Conservation (phyloP, 2,113 vertebrate genomes). For the Nyctibius bracteatus region DNA sequence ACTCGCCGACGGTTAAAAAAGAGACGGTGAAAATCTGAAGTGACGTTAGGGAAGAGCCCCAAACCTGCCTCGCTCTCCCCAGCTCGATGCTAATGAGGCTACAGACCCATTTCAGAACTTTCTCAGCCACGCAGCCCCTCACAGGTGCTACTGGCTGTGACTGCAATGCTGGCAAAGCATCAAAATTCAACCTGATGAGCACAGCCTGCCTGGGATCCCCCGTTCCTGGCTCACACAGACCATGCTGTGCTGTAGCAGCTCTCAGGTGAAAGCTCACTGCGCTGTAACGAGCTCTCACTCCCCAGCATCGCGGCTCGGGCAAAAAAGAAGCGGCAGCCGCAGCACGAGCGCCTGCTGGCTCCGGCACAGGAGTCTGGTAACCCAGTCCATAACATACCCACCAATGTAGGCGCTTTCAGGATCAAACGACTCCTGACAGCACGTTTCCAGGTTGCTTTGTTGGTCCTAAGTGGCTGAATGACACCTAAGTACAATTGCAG, state of each 20-base stretch:
- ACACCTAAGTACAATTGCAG: rapidly evolving
- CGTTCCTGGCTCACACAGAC: rapidly evolving
- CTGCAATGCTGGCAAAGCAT: rapidly evolving
- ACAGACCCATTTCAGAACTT: not conserved
- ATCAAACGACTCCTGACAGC: not conserved
- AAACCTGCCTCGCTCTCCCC: not conserved
- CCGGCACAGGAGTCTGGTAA: not conserved
- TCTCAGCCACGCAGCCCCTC: rapidly evolving
- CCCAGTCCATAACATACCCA: rapidly evolving
- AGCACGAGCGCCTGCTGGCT: rapidly evolving
- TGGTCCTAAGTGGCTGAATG: not conserved
- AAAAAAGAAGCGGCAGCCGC: rapidly evolving
- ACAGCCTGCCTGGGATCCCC: not conserved
- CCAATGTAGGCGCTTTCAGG: rapidly evolving
- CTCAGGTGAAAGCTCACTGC: rapidly evolving
- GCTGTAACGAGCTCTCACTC: rapidly evolving
- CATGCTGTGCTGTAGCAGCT: not conserved
- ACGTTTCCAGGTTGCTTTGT: rapidly evolving
- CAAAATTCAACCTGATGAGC: not conserved
- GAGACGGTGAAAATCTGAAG: not conserved
- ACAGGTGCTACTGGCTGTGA: rapidly evolving
- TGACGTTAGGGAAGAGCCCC: not conserved
- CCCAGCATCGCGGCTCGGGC: rapidly evolving
- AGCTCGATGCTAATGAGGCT: rapidly evolving
- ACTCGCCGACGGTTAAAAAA: rapidly evolving